A percentile compares a stretch with the other conserved stretches of the same genome.
phyloP scores from a whole-genome alignment of 1,140 invertebrate species.

The Philaenus spumarius region DNA sequence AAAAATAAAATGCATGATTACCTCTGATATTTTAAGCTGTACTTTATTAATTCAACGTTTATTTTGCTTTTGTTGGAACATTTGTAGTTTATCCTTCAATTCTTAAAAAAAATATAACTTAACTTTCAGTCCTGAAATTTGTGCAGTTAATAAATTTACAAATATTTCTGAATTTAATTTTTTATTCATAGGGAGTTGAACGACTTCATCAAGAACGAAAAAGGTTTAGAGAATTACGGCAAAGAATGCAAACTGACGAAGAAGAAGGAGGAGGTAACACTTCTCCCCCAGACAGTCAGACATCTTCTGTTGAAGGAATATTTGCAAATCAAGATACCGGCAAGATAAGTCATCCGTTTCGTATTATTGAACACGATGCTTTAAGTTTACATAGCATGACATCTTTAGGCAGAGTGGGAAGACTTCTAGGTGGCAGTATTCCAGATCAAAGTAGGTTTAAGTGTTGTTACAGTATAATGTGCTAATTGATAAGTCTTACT shows the following conservation, averaged over 20 bases:
- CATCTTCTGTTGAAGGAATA: constrained; percentile 59
- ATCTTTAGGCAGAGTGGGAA: constrained; percentile 69
- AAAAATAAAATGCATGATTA: too few species aligned
- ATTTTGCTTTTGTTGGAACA: too few species aligned
- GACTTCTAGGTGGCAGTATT: constrained; percentile 57
- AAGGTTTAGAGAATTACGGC: constrained; percentile 72
- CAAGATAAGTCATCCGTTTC: constrained; percentile 64
- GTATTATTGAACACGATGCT: constrained; percentile 79
- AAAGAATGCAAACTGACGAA: constrained; percentile 76
- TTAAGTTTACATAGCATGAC: constrained; percentile 81
- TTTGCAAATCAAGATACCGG: constrained; percentile 44
- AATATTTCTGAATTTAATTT: too few species aligned
- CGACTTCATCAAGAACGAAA: constrained; percentile 44
- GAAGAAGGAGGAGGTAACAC: constrained; percentile 60
- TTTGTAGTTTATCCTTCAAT: too few species aligned
- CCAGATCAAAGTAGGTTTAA: constrained; percentile 7
- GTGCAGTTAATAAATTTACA: too few species aligned
- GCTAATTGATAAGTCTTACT: too few species aligned
- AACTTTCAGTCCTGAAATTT: too few species aligned
- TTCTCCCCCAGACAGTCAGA: constrained; percentile 71
- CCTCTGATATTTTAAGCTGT: too few species aligned
- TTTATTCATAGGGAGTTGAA: constrained; percentile 19
- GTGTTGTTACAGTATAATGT: too few species aligned
- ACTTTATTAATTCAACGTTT: too few species aligned
- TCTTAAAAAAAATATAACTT: too few species aligned